phyloP scores from a whole-genome alignment of 2,113 vertebrate species.

The Pardalotus punctatus region DNA sequence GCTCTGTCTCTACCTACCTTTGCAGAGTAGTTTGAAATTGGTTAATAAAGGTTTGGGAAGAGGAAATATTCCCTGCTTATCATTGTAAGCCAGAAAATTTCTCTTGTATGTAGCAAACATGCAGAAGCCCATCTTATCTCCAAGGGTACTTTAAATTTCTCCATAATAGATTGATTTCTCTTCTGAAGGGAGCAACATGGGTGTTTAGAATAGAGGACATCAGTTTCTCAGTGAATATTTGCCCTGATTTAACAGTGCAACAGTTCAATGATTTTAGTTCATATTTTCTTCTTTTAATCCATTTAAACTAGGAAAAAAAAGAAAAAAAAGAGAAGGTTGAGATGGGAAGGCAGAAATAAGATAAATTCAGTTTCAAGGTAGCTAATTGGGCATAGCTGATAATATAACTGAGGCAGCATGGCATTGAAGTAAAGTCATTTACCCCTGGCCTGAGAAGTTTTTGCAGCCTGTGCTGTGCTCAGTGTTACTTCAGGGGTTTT shows the following conservation, averaged over 20 bases:
- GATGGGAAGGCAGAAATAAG: background rate
- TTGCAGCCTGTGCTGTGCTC: background rate
- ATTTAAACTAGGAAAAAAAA: background rate
- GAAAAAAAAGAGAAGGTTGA: background rate
- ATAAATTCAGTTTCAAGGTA: background rate
- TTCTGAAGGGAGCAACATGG: background rate
- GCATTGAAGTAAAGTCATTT: background rate
- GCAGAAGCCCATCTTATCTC: background rate
- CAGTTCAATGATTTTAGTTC: background rate
- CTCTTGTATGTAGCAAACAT: background rate
- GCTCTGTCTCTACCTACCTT: background rate
- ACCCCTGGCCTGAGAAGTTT: background rate
- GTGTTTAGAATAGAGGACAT: background rate
- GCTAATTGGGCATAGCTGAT: background rate
- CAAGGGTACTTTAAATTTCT: background rate
- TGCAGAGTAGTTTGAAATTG: background rate
- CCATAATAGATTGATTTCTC: background rate
- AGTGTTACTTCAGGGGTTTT: background rate
- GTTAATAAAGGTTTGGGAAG: background rate
- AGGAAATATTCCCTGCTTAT: background rate
- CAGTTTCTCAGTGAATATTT: background rate
- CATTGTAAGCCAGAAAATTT: background rate
- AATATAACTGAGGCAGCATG: background rate
- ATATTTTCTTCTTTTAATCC: background rate
- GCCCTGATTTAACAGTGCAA: background rate